Conservation (phyloP, 2,113 vertebrate species). For the Callionymus lyra region DNA sequence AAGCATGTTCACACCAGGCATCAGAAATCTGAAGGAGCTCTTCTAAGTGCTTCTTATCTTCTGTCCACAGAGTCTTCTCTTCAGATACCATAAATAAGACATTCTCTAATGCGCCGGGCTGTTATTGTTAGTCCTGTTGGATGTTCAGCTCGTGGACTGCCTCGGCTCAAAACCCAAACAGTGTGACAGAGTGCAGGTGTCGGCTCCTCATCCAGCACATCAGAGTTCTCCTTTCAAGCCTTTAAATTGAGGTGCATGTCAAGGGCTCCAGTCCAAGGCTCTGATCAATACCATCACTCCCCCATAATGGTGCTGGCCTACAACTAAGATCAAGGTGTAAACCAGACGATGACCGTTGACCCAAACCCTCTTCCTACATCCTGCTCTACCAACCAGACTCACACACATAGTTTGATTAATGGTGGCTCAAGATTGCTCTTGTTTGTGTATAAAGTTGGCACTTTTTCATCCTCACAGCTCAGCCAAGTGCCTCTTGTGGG, state of each 20-base stretch:
- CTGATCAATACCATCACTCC: constrained; percentile 67
- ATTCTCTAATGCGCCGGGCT: constrained; percentile 2
- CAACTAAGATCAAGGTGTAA: constrained; percentile 37
- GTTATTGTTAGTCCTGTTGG: constrained; percentile 63
- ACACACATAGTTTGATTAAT: constrained; percentile 58
- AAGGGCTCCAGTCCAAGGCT: constrained; percentile 62
- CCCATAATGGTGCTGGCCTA: constrained; percentile 21
- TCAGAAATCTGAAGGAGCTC: too few relatives aligned
- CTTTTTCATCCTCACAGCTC: constrained; percentile 40
- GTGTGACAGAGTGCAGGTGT: constrained; percentile 79
- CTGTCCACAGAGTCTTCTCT: too few relatives aligned
- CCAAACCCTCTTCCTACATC: neutral
- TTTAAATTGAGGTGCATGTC: constrained; percentile 64
- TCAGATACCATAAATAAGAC: too few relatives aligned
- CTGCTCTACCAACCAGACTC: constrained; percentile 21
- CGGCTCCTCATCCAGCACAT: constrained; percentile 64
- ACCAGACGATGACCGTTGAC: constrained; percentile 50
- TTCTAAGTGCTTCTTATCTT: too few relatives aligned
- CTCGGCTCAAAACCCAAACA: constrained; percentile 74
- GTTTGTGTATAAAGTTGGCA: constrained; percentile 48
- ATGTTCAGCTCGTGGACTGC: constrained; percentile 50
- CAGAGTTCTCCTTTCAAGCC: constrained; percentile 73
- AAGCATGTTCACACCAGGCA: too few relatives aligned
- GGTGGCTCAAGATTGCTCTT: constrained; percentile 35
- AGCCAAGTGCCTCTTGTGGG: constrained; percentile 2